phyloP scores from a whole-genome alignment of 2,888 invertebrate genomes.

The Sialis lutaria region DNA sequence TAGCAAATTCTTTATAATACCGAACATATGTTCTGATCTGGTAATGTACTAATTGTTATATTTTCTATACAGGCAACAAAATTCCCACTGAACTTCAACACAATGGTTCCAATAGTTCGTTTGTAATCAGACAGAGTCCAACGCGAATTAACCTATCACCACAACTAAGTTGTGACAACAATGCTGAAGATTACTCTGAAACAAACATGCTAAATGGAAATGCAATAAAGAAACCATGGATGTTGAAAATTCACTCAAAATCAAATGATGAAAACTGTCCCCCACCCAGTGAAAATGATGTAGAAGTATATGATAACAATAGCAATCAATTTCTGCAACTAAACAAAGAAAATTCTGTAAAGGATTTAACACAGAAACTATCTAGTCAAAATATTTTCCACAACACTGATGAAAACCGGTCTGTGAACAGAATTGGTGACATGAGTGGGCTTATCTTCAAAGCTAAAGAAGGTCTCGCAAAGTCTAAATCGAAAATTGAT shows the following conservation, averaged over 20 bases:
- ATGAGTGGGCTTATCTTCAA: constrained; percentile 83
- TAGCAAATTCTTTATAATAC: not conserved
- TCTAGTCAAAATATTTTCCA: constrained; percentile 48
- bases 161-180: constrained; percentile 27
- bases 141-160: constrained; percentile 35
- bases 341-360: constrained; percentile 71
- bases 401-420: constrained; percentile 33
- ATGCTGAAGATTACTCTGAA: constrained; percentile 18
- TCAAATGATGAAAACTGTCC: constrained; percentile 9
- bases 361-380: constrained; percentile 73
- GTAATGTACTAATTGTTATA: not conserved
- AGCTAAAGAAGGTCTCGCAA: constrained; percentile 82
- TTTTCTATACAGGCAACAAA: constrained; percentile 30
- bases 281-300: constrained; percentile 29
- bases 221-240: constrained; percentile 14
- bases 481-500: constrained; percentile 70
- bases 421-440: constrained; percentile 48
- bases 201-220: constrained; percentile 25
- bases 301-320: constrained; percentile 30
- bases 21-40: not conserved
- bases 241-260: constrained; percentile 16
- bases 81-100: constrained; percentile 39
- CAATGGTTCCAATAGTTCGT: constrained; percentile 38
- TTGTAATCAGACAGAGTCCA: constrained; percentile 25
- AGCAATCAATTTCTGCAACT: constrained; percentile 39